Evolutionary conservation across 2,113 vertebrate species (phyloP).

Genomic region (Rhinoderma darwinii): DNA sequence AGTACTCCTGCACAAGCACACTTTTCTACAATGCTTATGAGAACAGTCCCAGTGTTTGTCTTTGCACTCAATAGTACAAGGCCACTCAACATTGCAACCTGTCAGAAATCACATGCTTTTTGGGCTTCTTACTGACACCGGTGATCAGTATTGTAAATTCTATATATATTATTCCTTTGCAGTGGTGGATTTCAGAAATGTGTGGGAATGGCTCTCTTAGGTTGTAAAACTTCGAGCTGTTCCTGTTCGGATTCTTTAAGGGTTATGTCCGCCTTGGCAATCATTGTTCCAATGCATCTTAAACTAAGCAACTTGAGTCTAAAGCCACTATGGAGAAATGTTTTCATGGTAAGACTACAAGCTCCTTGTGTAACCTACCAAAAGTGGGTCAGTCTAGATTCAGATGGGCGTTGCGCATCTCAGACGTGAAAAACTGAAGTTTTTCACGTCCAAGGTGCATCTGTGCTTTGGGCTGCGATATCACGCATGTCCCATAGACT

Average conservation of each 20-base stretch:
- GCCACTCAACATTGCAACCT: background rate
- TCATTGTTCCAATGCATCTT: too few species aligned
- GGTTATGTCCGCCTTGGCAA: background rate
- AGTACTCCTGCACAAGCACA: constrained; percentile 10
- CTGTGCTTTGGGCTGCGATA: too few species aligned
- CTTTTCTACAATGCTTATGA: background rate
- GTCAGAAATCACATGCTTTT: background rate
- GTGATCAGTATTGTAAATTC: background rate
- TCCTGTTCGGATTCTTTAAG: background rate
- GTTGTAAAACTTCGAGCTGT: background rate
- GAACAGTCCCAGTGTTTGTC: background rate
- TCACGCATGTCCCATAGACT: too few species aligned
- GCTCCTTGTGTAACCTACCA: too few species aligned
- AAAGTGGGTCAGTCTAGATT: too few species aligned
- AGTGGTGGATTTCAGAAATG: background rate
- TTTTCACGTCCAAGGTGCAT: too few species aligned
- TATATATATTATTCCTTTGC: background rate
- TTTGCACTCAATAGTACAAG: background rate
- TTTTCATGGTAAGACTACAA: too few species aligned
- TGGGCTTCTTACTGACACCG: background rate
- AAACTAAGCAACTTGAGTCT: too few species aligned
- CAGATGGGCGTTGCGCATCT: too few species aligned
- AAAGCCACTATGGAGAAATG: too few species aligned
- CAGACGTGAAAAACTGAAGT: too few species aligned
- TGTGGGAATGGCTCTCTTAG: too few species aligned